Evolutionary conservation across 1,140 invertebrate genomes (phyloP), one percentile per base, ranked within the genome.

Genomic region (Drosophila elegans): DNA sequence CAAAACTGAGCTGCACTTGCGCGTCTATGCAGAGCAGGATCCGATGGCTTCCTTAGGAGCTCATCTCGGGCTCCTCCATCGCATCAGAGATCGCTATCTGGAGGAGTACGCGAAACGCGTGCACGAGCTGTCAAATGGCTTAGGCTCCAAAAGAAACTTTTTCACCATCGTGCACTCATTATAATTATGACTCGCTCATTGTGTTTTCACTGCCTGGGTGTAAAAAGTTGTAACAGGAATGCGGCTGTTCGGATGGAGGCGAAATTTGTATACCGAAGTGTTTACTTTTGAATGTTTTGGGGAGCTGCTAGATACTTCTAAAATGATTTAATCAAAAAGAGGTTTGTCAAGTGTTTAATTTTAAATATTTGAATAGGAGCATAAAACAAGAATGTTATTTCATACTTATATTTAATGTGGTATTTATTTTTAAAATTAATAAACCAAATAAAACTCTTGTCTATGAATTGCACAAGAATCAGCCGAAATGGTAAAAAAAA

Each of bases 71-170:
- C 64, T 54, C 21, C 57, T 60, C 29, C 62, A 55, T 61, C 39
- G 45, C 46, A 44, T 55, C 80, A 46, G 51, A 74, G 76, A 88
- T 88, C 60, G 39, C 27, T 64, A 83, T 84, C 76, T 45, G 55
- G 44, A 39, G 59, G 61, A 81, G 79, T 78, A 78, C 74, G 79
- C 74, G 83, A 77, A 88, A 80, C 83, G 84, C 84, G 83, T 88
- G 83, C 83, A 89, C 84, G 83, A 88, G 80, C 84, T 89, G 83
- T 88, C 83, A 89, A 83, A 80, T 77, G 73, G 73, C 48, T 29
- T 51, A 55, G 25, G 36, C 52, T 46, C 27, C 27, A 41, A 34
- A 36, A 52, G 7, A 71, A 63, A 62, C 52, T 76, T 89, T 74
- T 73, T 46, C 66, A 34, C 56, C 61, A 80, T 89, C 76, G 84